Evolutionary conservation across 2,888 invertebrate genomes (phyloP).

Genomic region (Temnothorax unifasciatus): DNA sequence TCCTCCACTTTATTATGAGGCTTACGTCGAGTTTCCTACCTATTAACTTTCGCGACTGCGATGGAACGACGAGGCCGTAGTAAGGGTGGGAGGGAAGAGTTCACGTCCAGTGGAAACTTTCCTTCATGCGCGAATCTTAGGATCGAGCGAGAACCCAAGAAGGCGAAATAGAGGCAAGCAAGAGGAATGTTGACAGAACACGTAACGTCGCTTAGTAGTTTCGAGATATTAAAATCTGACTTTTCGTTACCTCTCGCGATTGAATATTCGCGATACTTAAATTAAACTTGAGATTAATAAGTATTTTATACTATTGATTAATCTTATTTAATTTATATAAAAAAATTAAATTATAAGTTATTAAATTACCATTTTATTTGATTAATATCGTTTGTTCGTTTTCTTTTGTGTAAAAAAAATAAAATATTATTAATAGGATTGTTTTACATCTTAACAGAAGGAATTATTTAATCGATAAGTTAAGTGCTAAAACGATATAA

Average conservation of each 20-base stretch:
- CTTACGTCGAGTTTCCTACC: slow-evolving; percentile 73
- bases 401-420: not conserved
- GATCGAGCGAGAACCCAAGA: slow-evolving; percentile 13
- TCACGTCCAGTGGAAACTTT: slow-evolving; percentile 60
- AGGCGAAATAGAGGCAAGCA: not conserved
- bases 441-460: not conserved
- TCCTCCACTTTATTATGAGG: slow-evolving; percentile 76
- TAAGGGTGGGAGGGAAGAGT: slow-evolving; percentile 44
- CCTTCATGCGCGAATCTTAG: slow-evolving; percentile 35
- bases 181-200: slow-evolving; percentile 34
- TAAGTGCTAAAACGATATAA: not conserved
- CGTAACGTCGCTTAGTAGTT: slow-evolving; percentile 32
- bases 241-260: not conserved
- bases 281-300: not conserved
- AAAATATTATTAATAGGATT: not conserved
- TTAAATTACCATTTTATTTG: not conserved
- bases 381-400: not conserved
- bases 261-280: not conserved
- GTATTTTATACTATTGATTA: not conserved
- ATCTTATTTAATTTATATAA: not conserved
- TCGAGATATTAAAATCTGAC: slow-evolving; percentile 43
- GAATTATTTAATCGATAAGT: not conserved
- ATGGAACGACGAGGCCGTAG: slow-evolving; percentile 10
- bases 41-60: slow-evolving; percentile 70
- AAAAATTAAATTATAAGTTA: not conserved